Evolutionary conservation across 2,888 invertebrate species (phyloP).

Genomic region (Hirtodrosophila alboralis): DNA sequence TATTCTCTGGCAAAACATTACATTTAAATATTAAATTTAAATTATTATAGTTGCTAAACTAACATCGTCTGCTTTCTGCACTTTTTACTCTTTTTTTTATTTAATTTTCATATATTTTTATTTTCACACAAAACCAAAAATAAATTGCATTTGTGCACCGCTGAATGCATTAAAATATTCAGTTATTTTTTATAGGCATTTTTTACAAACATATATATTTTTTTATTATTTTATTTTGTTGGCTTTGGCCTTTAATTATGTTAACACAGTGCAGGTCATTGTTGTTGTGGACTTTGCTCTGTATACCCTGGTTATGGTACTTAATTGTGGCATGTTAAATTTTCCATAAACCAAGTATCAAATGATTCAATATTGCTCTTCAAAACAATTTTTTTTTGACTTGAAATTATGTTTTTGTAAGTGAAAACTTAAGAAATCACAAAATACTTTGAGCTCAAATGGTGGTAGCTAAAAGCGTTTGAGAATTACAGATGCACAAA

Average conservation of each 20-base stretch:
- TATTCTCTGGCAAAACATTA: no score
- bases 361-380: no score
- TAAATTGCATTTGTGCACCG: constrained; percentile 49
- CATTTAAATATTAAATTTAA: no score
- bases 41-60: no score
- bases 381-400: no score
- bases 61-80: background rate
- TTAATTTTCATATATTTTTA: constrained; percentile 10
- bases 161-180: constrained; percentile 52
- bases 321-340: background rate
- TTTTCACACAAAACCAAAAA: constrained; percentile 24
- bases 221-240: constrained; percentile 27
- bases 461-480: no score
- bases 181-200: constrained; percentile 7
- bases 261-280: constrained; percentile 27
- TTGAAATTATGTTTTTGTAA: no score
- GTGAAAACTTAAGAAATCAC: no score
- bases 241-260: constrained; percentile 58
- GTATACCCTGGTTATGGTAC: constrained; percentile 7
- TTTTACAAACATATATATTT: constrained; percentile 3
- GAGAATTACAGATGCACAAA: no score
- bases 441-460: no score
- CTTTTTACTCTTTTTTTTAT: constrained; percentile 9
- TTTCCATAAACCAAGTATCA: constrained; percentile 4
- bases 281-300: constrained; percentile 13